These are phyloP conservation scores for Calameuta filiformis DNA, from an alignment of 2,888 invertebrate species.

Conservation along the genomic window DNA sequence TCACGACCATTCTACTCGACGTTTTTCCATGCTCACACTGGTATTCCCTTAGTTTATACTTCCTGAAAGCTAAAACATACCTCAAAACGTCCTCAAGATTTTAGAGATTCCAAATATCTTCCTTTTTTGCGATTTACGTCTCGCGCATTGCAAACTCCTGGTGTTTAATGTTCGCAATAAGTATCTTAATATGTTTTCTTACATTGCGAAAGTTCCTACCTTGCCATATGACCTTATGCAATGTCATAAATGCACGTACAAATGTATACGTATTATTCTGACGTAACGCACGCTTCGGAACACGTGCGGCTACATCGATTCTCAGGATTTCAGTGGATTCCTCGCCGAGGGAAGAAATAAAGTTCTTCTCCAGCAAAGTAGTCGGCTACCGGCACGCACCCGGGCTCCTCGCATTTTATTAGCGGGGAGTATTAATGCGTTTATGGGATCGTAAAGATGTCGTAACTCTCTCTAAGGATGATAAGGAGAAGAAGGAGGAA, in stretches of 20 bases:
- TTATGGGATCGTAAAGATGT: slow-evolving; percentile 15
- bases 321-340: background rate
- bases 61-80: background rate
- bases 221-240: background rate
- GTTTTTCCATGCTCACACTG: background rate
- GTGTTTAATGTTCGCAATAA: background rate
- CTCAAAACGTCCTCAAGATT: background rate
- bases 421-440: slow-evolving; percentile 16
- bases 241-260: background rate
- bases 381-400: background rate
- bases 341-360: background rate
- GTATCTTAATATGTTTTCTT: background rate
- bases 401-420: slow-evolving; percentile 9
- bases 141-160: background rate
- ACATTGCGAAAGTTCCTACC: background rate
- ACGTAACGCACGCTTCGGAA: background rate
- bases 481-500: background rate
- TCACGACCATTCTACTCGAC: background rate
- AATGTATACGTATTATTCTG: background rate
- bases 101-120: background rate
- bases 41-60: background rate
- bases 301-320: background rate
- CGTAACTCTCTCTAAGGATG: background rate
- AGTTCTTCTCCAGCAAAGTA: background rate
- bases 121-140: background rate